These are phyloP conservation scores for Cephalopterus ornatus DNA, from an alignment of 2,113 vertebrate species.

Conservation along the genomic window DNA sequence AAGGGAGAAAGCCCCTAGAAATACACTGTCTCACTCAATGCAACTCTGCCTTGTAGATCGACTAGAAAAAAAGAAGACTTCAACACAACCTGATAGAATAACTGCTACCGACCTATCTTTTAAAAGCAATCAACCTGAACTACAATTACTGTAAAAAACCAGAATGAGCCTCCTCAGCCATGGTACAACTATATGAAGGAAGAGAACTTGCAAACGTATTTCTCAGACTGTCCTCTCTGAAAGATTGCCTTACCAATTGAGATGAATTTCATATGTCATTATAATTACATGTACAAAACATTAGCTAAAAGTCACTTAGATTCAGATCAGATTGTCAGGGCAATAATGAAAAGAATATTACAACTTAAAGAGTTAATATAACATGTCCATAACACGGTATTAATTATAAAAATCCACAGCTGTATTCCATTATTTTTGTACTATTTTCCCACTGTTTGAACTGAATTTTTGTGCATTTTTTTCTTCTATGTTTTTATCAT, in stretches of 20 bases:
- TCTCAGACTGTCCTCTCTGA: not conserved
- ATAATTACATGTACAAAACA: not conserved
- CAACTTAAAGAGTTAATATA: not conserved
- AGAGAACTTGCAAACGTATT: not conserved
- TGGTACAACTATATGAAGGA: not conserved
- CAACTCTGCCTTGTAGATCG: not conserved
- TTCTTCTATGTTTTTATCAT: not conserved
- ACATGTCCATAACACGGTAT: not conserved
- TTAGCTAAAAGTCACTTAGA: not conserved
- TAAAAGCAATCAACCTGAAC: not conserved
- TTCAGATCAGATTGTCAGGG: not conserved
- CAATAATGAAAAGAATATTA: not conserved
- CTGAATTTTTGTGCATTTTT: not conserved
- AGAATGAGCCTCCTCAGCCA: not conserved
- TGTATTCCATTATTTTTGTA: not conserved
- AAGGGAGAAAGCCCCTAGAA: not conserved
- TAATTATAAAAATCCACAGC: not conserved
- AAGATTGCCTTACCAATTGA: not conserved
- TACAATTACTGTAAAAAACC: not conserved
- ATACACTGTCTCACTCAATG: not conserved
- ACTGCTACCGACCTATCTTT: not conserved
- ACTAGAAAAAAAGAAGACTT: not conserved
- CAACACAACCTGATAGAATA: fast-evolving
- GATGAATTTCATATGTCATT: not conserved
- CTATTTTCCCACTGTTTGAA: not conserved